Base-by-base conservation (phyloP, 1,140 invertebrate genomes). In the Drosophila ambigua region DNA sequence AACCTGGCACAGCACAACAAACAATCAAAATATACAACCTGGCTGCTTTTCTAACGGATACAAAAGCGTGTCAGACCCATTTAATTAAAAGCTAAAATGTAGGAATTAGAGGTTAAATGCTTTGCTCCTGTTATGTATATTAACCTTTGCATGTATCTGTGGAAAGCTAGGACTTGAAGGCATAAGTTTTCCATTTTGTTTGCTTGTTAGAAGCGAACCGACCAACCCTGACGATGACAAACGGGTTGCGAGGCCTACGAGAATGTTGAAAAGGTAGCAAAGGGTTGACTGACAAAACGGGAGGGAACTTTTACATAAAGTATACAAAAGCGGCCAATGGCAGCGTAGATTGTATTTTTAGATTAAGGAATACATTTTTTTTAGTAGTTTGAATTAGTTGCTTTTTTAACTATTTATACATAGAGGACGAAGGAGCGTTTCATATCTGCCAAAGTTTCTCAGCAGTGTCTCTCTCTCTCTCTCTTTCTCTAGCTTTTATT, bases 31-130 rank as follows among this genome's bases (percentile, higher is more conserved):
- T 79, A 76, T 66, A 79, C 66, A 71, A 63, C 49, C 26, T 23
- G 26, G 13, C 28, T 20, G 43, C 28, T 51, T 11, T 54, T 49
- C 9, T 15, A 20, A 9, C 54, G 51, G 65, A 71, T 60, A 57
- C 72, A 51, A 65, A 59, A 52, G 50, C 53, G 71, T 53, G 78
- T 73, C 55, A 80, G 55, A 46, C 39, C 59, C 77, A 72, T 67
- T 83, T 72, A 82, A 79, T 84, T 69, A 77, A 68, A 79, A 59
- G 77, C 44, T 53, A 73, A 74, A 51, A 72, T 63, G 61, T 50
- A 58, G 59, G 58, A 55, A 68, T 62, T 43, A 45, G 16, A 55
- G 77, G 81, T 77, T 80, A 84, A 84, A 69, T 61, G 61, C 44
- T 65, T 41, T 50, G 53, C 50, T 63, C 50, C 31, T 50, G 31